Base-by-base conservation (phyloP, 2,888 invertebrate genomes). In the Tetragonula carbonaria region DNA sequence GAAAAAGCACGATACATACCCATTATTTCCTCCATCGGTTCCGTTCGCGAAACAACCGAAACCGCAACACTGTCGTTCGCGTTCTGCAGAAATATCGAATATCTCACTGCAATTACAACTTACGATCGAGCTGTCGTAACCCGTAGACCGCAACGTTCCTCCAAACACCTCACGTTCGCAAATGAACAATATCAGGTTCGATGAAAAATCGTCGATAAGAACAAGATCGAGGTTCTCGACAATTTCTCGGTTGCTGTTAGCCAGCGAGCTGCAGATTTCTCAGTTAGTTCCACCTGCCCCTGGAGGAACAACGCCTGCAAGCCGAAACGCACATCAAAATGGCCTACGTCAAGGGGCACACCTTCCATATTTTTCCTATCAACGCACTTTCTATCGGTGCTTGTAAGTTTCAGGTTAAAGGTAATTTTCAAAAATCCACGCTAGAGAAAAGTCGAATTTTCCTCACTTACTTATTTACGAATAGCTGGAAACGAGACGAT, bases 261-360 rank as follows among this genome's bases (percentile, higher is more conserved):
- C 18, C 65, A 53, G 11, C 38, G 55, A 82, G 13, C 65, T 65
- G 14, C 38, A 62, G 80, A 59, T 14, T 78, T 23, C 23, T 51
- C 38, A 51, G 28, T 23, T 23, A 57, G 14, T 70, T 78, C 21
- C n/a, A 70, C 2, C 28, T 82, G 93, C 93, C 91, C 93, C 93
- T 93, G 90, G 83, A 90, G 80, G 86, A 87, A 89, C 89, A 90
- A 87, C 90, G 89, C 92, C 92, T 90, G 89, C 86, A 87, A 90
- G 87, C 87, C 89, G 88, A 86, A 83, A 91, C 88, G 89, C 85
- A 83, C 72, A 71, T 90, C 91, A 93, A 93, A 91, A 93, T 93
- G 93, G 93, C 93, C 93, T 93, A 93, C 87, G 89, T 88, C 88
- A 92, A 93, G 93, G 93, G 93, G 93, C 92, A 92, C 92, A 90